phyloP scores from a whole-genome alignment of 2,113 vertebrate genomes.

The Arizona elegans region DNA sequence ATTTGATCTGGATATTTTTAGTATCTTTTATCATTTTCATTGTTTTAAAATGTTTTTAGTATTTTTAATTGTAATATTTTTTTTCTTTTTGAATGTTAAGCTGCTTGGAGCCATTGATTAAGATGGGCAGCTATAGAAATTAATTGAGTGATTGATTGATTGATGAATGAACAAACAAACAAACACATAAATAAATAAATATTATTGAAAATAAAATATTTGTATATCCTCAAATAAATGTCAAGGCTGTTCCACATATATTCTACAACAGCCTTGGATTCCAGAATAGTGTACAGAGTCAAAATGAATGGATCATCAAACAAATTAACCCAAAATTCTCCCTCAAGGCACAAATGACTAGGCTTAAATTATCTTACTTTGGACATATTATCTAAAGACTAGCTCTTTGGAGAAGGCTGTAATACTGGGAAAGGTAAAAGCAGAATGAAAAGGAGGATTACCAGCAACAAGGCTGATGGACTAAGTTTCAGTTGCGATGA shows the following conservation, averaged over 20 bases:
- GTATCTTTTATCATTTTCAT: background rate
- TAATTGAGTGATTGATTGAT: too few species aligned
- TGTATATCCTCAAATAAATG: background rate
- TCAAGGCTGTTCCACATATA: background rate
- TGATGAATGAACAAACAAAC: background rate
- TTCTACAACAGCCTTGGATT: background rate
- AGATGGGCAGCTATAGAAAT: background rate
- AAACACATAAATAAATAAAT: background rate
- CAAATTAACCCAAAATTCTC: background rate
- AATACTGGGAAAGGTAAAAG: background rate
- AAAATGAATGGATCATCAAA: background rate
- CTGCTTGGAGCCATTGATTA: background rate
- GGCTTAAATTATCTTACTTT: background rate
- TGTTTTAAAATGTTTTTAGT: background rate
- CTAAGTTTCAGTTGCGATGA: background rate
- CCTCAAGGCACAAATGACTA: background rate
- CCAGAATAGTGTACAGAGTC: background rate
- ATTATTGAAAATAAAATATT: background rate
- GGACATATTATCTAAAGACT: background rate
- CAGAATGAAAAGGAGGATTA: background rate
- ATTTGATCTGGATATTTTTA: background rate
- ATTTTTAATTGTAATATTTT: background rate
- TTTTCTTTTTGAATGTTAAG: background rate
- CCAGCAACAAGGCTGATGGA: background rate
- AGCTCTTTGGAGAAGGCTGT: background rate